phyloP scores from a whole-genome alignment of 1,140 invertebrate genomes.

The Camponotus vicinus region DNA sequence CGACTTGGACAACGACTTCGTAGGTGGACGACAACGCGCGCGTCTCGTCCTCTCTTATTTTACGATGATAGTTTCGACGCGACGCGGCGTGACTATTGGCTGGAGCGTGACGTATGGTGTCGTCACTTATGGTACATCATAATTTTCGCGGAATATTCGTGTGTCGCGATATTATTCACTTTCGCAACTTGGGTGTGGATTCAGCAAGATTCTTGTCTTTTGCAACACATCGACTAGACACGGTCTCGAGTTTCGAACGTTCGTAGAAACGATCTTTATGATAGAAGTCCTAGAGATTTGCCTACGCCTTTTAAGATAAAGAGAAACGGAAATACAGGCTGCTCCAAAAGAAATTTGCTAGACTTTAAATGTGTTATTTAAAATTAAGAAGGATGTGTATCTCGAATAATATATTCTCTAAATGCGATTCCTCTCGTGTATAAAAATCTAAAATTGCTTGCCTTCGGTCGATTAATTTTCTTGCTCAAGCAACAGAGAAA shows the following conservation, averaged over 20 bases:
- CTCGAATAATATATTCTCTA: not conserved
- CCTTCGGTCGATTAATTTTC: not conserved
- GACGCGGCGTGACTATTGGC: conserved; percentile 37
- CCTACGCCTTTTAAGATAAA: conserved; percentile 28
- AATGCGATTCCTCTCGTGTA: not conserved
- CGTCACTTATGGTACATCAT: conserved; percentile 73
- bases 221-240: conserved; percentile 58
- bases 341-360: not conserved
- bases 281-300: conserved; percentile 30
- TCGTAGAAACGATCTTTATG: conserved; percentile 61
- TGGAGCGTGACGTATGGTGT: conserved; percentile 67
- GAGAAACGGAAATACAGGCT: conserved; percentile 25
- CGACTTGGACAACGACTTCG: conserved; percentile 69
- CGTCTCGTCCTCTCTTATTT: conserved; percentile 57
- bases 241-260: conserved; percentile 72
- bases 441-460: not conserved
- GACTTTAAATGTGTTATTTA: not conserved
- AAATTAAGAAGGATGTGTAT: not conserved
- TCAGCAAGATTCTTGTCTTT: conserved; percentile 70
- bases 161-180: conserved; percentile 60
- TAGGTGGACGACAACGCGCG: conserved; percentile 34
- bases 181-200: conserved; percentile 64
- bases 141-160: conserved; percentile 71
- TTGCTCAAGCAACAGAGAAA: not conserved
- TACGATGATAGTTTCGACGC: conserved; percentile 65